Percentiles rank a stretch among this genome's conserved stretches.
These are phyloP conservation scores for Lomographa bimaculata DNA, from an alignment of 2,888 invertebrate species.

Conservation along the genomic window DNA sequence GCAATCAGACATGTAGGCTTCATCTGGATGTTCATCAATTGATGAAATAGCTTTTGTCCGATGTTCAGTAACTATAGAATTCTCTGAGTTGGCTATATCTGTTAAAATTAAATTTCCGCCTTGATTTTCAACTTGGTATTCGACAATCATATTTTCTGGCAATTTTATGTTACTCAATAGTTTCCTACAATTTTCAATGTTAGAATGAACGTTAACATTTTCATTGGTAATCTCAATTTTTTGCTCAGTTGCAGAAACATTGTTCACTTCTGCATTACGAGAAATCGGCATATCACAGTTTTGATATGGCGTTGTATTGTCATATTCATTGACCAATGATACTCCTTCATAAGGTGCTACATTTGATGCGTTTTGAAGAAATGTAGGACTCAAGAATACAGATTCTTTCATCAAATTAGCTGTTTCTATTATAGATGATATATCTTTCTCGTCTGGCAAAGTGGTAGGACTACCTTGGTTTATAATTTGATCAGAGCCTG, in stretches of 20 bases:
- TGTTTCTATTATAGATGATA: constrained; percentile 66
- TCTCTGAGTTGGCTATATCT: constrained; percentile 8
- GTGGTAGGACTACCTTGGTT: neutral
- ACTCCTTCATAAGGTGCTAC: constrained; percentile 47
- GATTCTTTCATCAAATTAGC: constrained; percentile 69
- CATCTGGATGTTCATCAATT: constrained; percentile 23
- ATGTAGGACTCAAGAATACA: constrained; percentile 69
- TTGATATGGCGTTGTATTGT: neutral
- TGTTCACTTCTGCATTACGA: neutral
- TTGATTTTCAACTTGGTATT: constrained; percentile 23
- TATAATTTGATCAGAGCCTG: constrained; percentile 13
- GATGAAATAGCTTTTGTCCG: constrained; percentile 13
- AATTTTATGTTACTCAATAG: too few relatives aligned
- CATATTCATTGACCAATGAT: constrained; percentile 11
- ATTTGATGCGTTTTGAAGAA: constrained; percentile 45
- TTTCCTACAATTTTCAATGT: too few relatives aligned
- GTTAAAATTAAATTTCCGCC: constrained; percentile 19
- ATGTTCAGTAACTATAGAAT: constrained; percentile 4
- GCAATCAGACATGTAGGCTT: constrained; percentile 27
- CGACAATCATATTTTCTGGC: constrained; percentile 14
- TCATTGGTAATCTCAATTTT: neutral
- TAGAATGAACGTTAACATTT: too few relatives aligned
- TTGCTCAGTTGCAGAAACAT: neutral
- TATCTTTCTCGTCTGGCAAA: constrained; percentile 23
- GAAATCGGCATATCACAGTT: neutral